Conservation (phyloP, 2,113 vertebrate species). For the Zosterops borbonicus region DNA sequence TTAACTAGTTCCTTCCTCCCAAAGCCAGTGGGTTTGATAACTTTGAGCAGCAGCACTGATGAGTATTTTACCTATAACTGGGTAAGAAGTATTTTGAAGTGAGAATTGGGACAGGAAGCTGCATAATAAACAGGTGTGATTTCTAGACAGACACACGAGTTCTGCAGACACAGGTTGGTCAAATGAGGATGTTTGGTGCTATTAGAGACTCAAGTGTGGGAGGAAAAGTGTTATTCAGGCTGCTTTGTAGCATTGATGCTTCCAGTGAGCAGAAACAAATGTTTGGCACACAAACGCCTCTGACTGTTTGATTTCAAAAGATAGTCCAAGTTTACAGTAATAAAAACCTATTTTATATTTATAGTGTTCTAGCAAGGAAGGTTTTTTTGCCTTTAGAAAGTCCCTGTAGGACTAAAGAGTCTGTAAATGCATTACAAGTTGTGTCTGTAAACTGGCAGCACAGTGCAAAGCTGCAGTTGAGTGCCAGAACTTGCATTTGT, state of each 20-base stretch:
- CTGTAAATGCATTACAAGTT: neutral
- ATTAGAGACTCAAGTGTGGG: neutral
- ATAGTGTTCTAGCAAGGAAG: neutral
- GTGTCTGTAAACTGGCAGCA: neutral
- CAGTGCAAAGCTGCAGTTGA: neutral
- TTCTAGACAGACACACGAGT: neutral
- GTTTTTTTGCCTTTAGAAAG: neutral
- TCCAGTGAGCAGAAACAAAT: neutral
- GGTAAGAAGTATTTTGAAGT: neutral
- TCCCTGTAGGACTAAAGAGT: neutral
- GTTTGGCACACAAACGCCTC: neutral
- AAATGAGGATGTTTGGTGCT: neutral
- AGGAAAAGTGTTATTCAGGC: neutral
- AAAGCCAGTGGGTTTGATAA: neutral
- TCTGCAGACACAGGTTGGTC: neutral
- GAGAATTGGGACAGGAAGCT: neutral
- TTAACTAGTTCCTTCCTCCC: neutral
- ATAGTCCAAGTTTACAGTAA: neutral
- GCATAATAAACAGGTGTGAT: neutral
- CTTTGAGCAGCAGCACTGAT: neutral
- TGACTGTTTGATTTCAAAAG: neutral
- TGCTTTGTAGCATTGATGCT: neutral
- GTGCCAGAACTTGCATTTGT: neutral
- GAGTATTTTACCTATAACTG: neutral
- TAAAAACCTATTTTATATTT: constrained; percentile 22